Evolutionary conservation across 2,888 invertebrate species (phyloP), one percentile per base, ranked within the genome.

Genomic region (Boloria selene): DNA sequence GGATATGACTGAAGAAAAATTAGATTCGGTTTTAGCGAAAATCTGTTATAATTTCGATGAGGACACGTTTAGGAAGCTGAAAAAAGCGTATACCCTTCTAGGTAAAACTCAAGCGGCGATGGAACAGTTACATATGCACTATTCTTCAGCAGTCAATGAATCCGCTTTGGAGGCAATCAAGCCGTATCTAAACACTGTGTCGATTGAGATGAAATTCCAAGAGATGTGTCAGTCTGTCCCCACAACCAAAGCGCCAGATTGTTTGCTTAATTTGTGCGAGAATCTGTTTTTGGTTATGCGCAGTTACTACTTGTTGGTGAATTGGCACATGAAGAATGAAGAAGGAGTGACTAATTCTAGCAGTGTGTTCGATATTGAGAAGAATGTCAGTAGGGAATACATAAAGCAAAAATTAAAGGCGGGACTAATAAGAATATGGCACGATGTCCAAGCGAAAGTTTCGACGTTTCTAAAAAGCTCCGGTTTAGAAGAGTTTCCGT

Each of bases 91-190:
- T 80, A 94, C 94, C 49, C 90, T 98, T 22, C 87, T 99, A 4
- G 98, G 98, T 0, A 99, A 99, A 86, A 97, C 97, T 0, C 95
- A 98, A 86, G 95, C 96, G 2, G 97, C 98, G 0, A 96, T 98
- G 95, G 98, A 99, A 83, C 98, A 98, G 82, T 86, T 99, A 13
- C 97, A 98, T 75, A 98, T 99, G 94, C 98, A 98, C 83, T 98
- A 97, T 78, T 96, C 98, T 0, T 97, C 97, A 50, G 97, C 98
- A 0, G 97, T 99, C 16, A 98, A 97, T 73, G 96, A 96, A 70
- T 94, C 95, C 0, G 95, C 97, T 0, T 94, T 94, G 26, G 93
- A 93, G 53, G 93, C 94, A 0, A 87, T 95, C 0, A 93, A 93
- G 68, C 90, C 91, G 0, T 94, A 93, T 75, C 92, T 85, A 2